phyloP scores from a whole-genome alignment of 2,888 invertebrate genomes.

The Busseola fusca region DNA sequence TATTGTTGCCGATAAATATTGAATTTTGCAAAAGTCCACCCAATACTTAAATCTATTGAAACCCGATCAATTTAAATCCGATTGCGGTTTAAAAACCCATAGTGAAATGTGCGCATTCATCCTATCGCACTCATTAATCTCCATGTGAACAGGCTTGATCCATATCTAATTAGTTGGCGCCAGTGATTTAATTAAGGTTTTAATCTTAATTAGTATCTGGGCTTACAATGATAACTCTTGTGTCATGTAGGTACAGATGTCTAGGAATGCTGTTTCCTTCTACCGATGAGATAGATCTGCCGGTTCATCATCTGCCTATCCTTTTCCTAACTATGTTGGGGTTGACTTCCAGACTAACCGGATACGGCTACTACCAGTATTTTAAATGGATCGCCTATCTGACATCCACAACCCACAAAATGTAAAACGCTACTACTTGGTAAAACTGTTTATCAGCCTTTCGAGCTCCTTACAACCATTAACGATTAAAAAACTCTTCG shows the following conservation, averaged over 20 bases:
- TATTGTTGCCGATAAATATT: not conserved
- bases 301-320: not conserved
- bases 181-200: constrained; percentile 58
- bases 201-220: constrained; percentile 55
- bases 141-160: constrained; percentile 56
- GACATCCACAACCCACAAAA: no score
- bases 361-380: no score
- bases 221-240: constrained; percentile 34
- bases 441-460: no score
- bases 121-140: constrained; percentile 60
- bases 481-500: no score
- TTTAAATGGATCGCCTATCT: no score
- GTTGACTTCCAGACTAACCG: not conserved
- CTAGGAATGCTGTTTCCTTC: constrained; percentile 22
- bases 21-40: not conserved
- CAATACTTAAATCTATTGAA: constrained; percentile 6
- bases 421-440: no score
- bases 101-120: constrained; percentile 26
- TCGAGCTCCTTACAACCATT: no score
- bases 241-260: constrained; percentile 1
- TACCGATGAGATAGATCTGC: not conserved
- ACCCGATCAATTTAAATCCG: constrained; percentile 39
- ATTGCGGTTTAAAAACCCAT: constrained; percentile 30
- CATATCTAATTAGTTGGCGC: constrained; percentile 60
- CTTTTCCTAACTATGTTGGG: not conserved